These are phyloP conservation scores for Cepphus grylle DNA, from an alignment of 2,113 vertebrate genomes.

Conservation along the genomic window DNA sequence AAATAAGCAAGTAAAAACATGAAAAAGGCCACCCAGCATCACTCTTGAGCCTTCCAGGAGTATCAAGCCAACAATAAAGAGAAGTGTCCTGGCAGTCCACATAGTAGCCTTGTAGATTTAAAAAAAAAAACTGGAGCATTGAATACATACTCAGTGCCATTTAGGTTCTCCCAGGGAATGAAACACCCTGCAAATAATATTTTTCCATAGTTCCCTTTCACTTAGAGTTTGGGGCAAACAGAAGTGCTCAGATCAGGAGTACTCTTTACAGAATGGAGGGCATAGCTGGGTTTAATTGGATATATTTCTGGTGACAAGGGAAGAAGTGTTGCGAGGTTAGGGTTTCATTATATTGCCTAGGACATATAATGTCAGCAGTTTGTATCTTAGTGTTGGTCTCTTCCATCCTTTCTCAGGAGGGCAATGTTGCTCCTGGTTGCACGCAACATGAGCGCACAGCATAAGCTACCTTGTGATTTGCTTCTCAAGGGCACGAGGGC, in stretches of 20 bases:
- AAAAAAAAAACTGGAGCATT: background rate
- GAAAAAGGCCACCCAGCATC: background rate
- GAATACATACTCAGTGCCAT: background rate
- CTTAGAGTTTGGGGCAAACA: background rate
- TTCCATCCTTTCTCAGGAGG: background rate
- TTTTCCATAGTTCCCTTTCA: background rate
- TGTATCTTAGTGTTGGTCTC: background rate
- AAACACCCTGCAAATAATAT: background rate
- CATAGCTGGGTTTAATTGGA: background rate
- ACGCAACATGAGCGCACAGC: background rate
- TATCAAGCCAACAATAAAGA: background rate
- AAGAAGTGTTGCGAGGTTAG: background rate
- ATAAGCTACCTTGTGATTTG: background rate
- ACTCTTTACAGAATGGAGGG: background rate
- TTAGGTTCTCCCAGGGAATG: background rate
- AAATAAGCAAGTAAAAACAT: background rate
- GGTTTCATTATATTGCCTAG: background rate
- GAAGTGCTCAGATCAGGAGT: background rate
- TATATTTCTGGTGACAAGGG: background rate
- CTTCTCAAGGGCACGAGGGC: conserved; percentile 37
- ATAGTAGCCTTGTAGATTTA: background rate
- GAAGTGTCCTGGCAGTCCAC: background rate
- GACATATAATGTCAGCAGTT: background rate
- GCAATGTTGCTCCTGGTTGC: background rate
- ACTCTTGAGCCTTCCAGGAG: background rate